A percentile compares a stretch with the other conserved stretches of the same genome.
Evolutionary conservation across 2,797 vertebrate species (phyloP).

Genomic region (Myioborus miniatus): DNA sequence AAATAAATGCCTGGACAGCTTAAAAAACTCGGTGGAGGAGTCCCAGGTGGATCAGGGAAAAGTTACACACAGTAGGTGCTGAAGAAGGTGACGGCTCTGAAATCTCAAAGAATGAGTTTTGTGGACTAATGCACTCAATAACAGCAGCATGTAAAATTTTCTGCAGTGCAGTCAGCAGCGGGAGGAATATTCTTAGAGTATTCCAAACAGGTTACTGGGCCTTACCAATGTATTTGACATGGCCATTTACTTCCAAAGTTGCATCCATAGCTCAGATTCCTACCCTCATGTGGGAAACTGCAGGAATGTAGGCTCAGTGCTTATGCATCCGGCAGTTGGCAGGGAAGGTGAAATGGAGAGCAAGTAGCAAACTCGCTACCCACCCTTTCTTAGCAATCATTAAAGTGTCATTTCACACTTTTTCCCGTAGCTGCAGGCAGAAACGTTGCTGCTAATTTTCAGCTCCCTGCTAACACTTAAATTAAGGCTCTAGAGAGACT

Average conservation of each 20-base stretch:
- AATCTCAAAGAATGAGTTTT: background rate
- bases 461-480: conserved; percentile 62
- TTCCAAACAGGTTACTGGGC: background rate
- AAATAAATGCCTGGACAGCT: background rate
- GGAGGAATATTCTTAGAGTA: background rate
- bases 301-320: background rate
- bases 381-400: conserved; percentile 47
- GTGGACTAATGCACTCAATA: background rate
- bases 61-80: background rate
- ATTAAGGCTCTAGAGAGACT: conserved; percentile 56
- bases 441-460: conserved; percentile 59
- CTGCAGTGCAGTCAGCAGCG: background rate
- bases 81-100: background rate
- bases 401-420: conserved; percentile 55
- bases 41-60: background rate
- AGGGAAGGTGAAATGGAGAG: conserved; percentile 40
- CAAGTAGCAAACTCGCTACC: conserved; percentile 3
- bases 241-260: background rate
- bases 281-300: background rate
- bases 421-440: conserved; percentile 41
- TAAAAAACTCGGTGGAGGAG: background rate
- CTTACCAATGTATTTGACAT: background rate
- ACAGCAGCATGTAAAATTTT: background rate
- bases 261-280: background rate
- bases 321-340: background rate